Conservation (phyloP, 2,888 invertebrate species). For the Drepanosiphum platanoidis region DNA sequence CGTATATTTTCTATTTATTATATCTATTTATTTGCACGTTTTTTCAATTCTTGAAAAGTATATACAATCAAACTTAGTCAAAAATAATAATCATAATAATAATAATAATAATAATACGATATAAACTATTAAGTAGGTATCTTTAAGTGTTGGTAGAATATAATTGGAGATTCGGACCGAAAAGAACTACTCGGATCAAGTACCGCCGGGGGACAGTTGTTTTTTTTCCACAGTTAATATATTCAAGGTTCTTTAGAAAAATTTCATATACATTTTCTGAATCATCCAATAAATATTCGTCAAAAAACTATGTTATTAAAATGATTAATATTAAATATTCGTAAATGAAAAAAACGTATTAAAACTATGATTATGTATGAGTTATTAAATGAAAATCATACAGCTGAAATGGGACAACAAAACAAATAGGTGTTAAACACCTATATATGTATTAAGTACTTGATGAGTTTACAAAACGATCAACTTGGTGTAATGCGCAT, state of each 20-base stretch:
- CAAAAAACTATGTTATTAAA: neutral
- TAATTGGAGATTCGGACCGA: constrained; percentile 1
- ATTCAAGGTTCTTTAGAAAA: constrained; percentile 25
- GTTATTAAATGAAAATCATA: neutral
- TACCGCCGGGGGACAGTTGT: neutral
- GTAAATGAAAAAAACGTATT: too few relatives aligned
- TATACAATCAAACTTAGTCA: too few relatives aligned
- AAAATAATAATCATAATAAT: too few relatives aligned
- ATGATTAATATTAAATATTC: neutral
- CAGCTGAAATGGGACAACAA: neutral
- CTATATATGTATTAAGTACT: neutral
- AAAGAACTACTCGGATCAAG: neutral
- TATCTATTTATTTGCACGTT: too few relatives aligned
- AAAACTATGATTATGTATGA: neutral
- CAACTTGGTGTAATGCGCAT: neutral
- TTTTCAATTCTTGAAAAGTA: too few relatives aligned
- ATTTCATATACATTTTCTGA: neutral
- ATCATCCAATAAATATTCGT: neutral
- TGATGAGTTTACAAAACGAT: neutral
- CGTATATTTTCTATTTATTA: neutral
- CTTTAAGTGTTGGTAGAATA: neutral
- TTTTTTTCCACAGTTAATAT: neutral
- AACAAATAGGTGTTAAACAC: neutral
- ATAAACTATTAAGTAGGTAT: too few relatives aligned
- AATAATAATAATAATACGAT: too few relatives aligned